Evolutionary conservation across 2,888 invertebrate genomes (phyloP).

Genomic region (Rhingia campestris): DNA sequence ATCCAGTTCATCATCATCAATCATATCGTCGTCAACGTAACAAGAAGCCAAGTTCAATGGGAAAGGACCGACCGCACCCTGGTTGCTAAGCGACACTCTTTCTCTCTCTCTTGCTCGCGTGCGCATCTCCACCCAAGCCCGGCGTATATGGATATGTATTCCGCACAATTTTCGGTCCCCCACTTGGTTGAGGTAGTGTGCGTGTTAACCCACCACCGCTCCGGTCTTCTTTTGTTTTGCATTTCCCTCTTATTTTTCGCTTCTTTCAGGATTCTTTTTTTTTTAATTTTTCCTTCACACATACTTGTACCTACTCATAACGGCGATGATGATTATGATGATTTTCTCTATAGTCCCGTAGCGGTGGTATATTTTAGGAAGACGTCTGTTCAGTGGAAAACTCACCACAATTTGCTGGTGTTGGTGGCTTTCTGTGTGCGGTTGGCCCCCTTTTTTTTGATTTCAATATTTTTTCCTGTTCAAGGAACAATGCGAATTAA

Average conservation of each 20-base stretch:
- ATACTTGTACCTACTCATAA: not conserved
- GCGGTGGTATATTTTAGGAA: not conserved
- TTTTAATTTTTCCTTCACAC: slow-evolving; percentile 9
- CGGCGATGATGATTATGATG: too few species aligned
- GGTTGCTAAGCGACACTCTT: slow-evolving; percentile 72
- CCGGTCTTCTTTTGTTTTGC: slow-evolving; percentile 53
- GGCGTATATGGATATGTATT: not conserved
- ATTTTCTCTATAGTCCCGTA: too few species aligned
- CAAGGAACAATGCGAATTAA: slow-evolving; percentile 72
- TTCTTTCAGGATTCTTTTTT: slow-evolving; percentile 11
- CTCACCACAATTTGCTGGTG: slow-evolving; percentile 58
- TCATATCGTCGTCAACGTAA: not conserved
- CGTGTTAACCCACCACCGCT: slow-evolving; percentile 19
- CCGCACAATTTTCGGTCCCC: slow-evolving; percentile 3
- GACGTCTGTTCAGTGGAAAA: not conserved
- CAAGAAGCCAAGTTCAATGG: slow-evolving; percentile 68
- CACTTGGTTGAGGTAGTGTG: not conserved
- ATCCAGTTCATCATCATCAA: slow-evolving; percentile 19
- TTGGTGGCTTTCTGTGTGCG: slow-evolving; percentile 46
- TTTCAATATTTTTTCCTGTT: slow-evolving; percentile 42
- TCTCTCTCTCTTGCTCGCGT: slow-evolving; percentile 32
- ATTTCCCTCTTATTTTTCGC: slow-evolving; percentile 40
- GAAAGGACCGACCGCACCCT: slow-evolving; percentile 72
- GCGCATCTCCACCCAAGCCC: slow-evolving; percentile 16
- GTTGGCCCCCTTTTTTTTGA: slow-evolving; percentile 51